Conservation (phyloP, 2,113 vertebrate genomes). For the Etheostoma spectabile region DNA sequence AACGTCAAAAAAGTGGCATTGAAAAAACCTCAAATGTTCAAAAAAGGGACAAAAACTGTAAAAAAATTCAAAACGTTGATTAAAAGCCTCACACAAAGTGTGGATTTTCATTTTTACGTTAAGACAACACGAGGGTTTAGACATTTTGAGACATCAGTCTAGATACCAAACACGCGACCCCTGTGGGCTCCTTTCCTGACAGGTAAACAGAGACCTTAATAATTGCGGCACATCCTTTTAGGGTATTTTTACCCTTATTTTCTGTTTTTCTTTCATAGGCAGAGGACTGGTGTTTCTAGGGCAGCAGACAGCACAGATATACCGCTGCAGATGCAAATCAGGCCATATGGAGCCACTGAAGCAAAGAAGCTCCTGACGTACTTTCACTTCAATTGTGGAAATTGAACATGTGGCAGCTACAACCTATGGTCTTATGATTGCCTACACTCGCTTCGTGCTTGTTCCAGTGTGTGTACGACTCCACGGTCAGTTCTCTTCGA, state of each 20-base stretch:
- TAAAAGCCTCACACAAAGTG: too few species aligned
- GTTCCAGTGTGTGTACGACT: slow-evolving; percentile 85
- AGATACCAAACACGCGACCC: background rate
- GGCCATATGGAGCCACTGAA: slow-evolving; percentile 54
- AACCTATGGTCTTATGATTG: background rate
- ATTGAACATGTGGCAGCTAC: slow-evolving; percentile 14
- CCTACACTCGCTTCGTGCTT: slow-evolving; percentile 13
- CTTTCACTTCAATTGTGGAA: slow-evolving; percentile 14
- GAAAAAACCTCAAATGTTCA: too few species aligned
- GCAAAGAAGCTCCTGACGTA: background rate
- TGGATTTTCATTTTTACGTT: too few species aligned
- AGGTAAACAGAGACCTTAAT: background rate
- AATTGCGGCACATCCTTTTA: background rate
- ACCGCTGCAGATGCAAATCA: slow-evolving; percentile 55
- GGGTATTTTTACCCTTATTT: background rate
- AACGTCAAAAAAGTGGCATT: too few species aligned
- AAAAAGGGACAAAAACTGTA: too few species aligned
- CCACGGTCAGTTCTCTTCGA: slow-evolving; percentile 88
- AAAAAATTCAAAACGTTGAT: too few species aligned
- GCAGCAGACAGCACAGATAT: slow-evolving; percentile 38
- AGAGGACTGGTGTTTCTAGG: slow-evolving; percentile 43
- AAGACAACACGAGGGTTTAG: too few species aligned
- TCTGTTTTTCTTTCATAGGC: background rate
- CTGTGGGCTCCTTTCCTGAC: background rate
- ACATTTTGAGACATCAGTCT: background rate